Evolutionary conservation across 37 sponge, comb jelly and placozoan species (phyloP).

Genomic region (Cliona cf. orientalis): DNA sequence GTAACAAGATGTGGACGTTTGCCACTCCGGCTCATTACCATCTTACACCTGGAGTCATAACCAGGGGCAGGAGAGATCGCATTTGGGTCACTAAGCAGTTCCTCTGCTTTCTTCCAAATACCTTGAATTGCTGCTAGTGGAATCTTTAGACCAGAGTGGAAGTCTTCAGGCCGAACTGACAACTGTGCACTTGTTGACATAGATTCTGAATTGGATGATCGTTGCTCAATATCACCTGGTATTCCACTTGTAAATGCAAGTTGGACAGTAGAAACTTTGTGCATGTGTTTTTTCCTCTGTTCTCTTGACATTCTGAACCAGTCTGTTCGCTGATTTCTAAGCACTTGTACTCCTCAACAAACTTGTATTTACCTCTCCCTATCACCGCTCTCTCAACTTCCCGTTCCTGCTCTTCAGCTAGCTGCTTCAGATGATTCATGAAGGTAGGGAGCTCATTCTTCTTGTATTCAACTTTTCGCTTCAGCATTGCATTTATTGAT

Average conservation of each 20-base stretch:
- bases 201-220: not conserved
- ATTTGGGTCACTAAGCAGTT: not conserved
- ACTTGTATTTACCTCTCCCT: constrained; percentile 42
- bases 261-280: not conserved
- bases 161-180: not conserved
- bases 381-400: constrained; percentile 50
- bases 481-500: constrained; percentile 18
- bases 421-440: constrained; percentile 22
- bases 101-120: constrained; percentile 44
- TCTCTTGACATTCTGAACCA: constrained; percentile 38
- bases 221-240: not conserved
- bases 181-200: not conserved
- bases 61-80: constrained; percentile 31
- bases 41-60: not conserved
- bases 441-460: constrained; percentile 30
- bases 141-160: not conserved
- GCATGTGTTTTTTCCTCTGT: constrained; percentile 2
- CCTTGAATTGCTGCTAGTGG: constrained; percentile 23
- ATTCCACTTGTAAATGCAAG: not conserved
- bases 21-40: constrained; percentile 36
- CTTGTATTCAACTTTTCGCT: constrained; percentile 49
- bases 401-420: constrained; percentile 37
- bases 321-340: constrained; percentile 19
- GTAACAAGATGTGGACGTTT: constrained; percentile 27
- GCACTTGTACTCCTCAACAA: constrained; percentile 8